Evolutionary conservation across 2,113 vertebrate species (phyloP).

Genomic region (Actenoides lindsayi): DNA sequence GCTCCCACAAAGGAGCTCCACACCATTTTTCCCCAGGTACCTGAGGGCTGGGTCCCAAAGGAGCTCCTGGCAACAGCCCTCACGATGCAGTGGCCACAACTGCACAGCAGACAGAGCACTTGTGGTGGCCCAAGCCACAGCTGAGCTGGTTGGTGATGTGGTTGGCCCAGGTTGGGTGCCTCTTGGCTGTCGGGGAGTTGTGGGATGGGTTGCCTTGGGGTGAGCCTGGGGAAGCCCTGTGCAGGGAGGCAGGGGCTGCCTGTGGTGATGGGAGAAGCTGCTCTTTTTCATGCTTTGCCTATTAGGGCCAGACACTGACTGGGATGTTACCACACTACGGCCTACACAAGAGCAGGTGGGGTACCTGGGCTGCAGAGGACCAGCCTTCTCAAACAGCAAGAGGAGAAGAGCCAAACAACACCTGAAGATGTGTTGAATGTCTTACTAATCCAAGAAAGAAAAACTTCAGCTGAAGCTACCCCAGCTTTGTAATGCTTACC

Average conservation of each 20-base stretch:
- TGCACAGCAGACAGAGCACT: not conserved
- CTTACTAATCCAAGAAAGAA: not conserved
- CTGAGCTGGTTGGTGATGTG: not conserved
- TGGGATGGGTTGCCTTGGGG: not conserved
- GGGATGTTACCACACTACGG: not conserved
- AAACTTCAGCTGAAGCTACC: not conserved
- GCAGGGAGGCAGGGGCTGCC: not conserved
- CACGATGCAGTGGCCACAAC: not conserved
- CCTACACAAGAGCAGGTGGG: not conserved
- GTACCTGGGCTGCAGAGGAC: not conserved
- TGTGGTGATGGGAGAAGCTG: fast-evolving
- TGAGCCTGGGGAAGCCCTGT: not conserved
- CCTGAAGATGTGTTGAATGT: not conserved
- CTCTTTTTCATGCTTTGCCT: not conserved
- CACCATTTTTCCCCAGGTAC: not conserved
- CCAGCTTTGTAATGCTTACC: not conserved
- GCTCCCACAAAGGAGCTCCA: not conserved
- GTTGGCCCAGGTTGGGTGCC: not conserved
- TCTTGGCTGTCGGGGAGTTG: not conserved
- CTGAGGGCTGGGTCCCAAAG: not conserved
- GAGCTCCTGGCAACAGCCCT: not conserved
- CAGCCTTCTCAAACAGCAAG: not conserved
- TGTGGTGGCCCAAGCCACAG: not conserved
- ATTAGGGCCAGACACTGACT: not conserved
- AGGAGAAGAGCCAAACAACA: not conserved